Evolutionary conservation across 2,113 vertebrate genomes (phyloP).

Genomic region (Nothobranchius kuhntae): DNA sequence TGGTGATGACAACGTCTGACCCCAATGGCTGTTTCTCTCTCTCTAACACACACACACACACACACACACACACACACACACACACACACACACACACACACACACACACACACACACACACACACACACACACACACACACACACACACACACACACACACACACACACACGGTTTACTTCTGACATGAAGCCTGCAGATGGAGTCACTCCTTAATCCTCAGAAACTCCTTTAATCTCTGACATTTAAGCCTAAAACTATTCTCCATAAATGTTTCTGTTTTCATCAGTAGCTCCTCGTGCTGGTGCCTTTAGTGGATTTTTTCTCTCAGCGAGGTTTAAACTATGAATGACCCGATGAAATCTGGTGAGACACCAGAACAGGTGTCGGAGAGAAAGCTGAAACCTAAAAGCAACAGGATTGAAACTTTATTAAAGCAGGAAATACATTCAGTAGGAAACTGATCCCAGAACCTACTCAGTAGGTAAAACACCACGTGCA

Average conservation of each 20-base stretch:
- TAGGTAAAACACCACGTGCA: conserved; percentile 84
- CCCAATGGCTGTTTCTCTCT: conserved; percentile 36
- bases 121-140: background rate
- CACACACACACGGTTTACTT: conserved; percentile 4
- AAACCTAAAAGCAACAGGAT: conserved; percentile 4
- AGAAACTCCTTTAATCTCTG: background rate
- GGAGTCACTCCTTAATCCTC: background rate
- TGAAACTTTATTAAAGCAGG: conserved; percentile 85
- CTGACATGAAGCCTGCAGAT: background rate
- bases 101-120: too few species aligned
- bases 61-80: too few species aligned
- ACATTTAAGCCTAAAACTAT: background rate
- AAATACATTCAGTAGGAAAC: conserved; percentile 92
- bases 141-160: conserved; percentile 11
- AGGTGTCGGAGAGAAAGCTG: background rate
- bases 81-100: too few species aligned
- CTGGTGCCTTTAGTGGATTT: too few species aligned
- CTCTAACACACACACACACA: too few species aligned
- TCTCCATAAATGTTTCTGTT: too few species aligned
- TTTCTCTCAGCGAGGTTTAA: too few species aligned
- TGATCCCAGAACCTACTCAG: conserved; percentile 90
- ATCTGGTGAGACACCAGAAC: background rate
- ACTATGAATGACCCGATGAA: too few species aligned
- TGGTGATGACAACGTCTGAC: conserved; percentile 26
- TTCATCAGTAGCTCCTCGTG: background rate